phyloP scores from a whole-genome alignment of 64 coral and sea anemone genomes.

The Hydrozoanthus tunicans region DNA sequence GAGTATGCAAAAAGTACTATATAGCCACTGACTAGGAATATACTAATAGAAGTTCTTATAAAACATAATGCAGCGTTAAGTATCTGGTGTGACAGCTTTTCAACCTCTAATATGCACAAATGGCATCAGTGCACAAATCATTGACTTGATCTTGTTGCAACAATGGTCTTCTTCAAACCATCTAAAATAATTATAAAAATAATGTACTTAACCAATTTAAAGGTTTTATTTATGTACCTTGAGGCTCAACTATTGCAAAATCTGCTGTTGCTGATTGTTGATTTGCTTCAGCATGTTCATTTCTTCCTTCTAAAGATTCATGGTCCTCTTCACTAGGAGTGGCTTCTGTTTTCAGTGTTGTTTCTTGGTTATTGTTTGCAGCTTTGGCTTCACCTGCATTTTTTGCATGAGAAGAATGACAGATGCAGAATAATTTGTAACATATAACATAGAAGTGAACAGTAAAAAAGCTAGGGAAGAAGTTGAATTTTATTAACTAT shows the following conservation, averaged over 20 bases:
- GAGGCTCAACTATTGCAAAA: background rate
- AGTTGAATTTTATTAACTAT: background rate
- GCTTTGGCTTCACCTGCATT: background rate
- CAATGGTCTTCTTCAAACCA: background rate
- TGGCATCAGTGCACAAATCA: no score
- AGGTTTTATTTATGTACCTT: background rate
- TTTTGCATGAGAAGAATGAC: background rate
- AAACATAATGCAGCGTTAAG: no score
- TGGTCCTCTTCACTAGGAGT: background rate
- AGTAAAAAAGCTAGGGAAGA: background rate
- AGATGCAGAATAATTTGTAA: background rate
- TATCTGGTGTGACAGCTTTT: no score
- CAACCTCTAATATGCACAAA: no score
- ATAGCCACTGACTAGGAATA: no score
- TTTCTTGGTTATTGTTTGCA: slow-evolving; percentile 30
- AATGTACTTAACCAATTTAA: background rate
- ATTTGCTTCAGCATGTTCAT: background rate
- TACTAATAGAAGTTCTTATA: no score
- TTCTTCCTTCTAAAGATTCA: background rate
- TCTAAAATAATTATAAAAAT: background rate
- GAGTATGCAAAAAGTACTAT: no score
- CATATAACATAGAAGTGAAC: background rate
- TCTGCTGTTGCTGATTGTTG: background rate
- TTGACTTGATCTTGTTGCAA: background rate
- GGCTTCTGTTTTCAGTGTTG: background rate